Percentiles rank a stretch among this genome's conserved stretches.
Evolutionary conservation across 2,113 vertebrate genomes (phyloP).

Genomic region (Rhinoptilus africanus): DNA sequence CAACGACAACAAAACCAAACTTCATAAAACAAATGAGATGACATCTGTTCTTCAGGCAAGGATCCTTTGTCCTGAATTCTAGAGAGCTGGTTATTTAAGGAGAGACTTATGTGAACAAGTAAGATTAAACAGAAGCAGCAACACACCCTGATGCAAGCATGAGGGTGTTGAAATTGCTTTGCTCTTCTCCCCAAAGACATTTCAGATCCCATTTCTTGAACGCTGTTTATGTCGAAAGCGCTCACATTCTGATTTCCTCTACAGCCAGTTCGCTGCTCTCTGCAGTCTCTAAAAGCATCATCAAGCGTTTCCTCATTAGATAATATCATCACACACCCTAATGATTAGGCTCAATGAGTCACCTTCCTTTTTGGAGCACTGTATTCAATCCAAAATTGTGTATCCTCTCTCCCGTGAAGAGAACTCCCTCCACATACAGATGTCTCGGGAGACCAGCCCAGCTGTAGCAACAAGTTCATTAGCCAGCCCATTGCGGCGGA

Average conservation of each 20-base stretch:
- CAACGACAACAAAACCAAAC: background rate
- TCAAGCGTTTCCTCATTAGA: constrained; percentile 68
- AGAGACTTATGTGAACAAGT: background rate
- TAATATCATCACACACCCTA: constrained; percentile 66
- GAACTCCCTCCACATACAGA: background rate
- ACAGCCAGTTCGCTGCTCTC: constrained; percentile 17
- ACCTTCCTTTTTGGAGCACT: constrained; percentile 53
- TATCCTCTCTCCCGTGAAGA: constrained; percentile 41
- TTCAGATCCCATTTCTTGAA: constrained; percentile 54
- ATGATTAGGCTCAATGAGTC: constrained; percentile 62
- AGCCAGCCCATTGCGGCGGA: background rate
- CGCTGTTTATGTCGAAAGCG: constrained; percentile 39
- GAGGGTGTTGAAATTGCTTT: constrained; percentile 38
- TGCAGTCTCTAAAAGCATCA: constrained; percentile 62
- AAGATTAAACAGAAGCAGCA: constrained; percentile 34
- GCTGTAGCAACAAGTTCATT: constrained; percentile 42
- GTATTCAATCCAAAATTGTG: constrained; percentile 45
- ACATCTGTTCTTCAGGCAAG: constrained; percentile 63
- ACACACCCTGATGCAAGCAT: constrained; percentile 43
- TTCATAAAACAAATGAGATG: constrained; percentile 57
- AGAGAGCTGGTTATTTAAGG: constrained; percentile 33
- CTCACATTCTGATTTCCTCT: constrained; percentile 49
- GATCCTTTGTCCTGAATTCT: constrained; percentile 51
- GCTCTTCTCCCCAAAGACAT: constrained; percentile 45
- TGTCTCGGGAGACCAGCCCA: background rate